Evolutionary conservation across 2,888 invertebrate species (phyloP).

Genomic region (Polietes domitor): DNA sequence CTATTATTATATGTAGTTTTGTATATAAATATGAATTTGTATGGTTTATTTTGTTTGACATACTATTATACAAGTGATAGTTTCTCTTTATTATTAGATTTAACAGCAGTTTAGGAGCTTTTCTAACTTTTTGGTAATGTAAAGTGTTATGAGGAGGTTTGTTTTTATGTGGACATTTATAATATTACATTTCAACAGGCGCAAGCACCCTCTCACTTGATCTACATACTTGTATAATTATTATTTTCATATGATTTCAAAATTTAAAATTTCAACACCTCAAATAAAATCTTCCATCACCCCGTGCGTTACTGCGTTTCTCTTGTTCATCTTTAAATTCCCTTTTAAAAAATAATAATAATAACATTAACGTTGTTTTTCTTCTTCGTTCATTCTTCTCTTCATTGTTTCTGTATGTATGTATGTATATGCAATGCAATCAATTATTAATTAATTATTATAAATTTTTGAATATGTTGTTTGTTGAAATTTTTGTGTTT

Average conservation of each 20-base stretch:
- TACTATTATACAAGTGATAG: conserved; percentile 59
- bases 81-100: conserved; percentile 55
- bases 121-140: conserved; percentile 29
- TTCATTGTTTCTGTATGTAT: too few species aligned
- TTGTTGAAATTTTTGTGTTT: conserved; percentile 34
- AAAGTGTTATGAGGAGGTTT: neutral
- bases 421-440: conserved; percentile 47
- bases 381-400: conserved; percentile 20
- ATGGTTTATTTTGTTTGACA: conserved; percentile 43
- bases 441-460: conserved; percentile 66
- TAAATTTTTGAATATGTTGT: conserved; percentile 64
- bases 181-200: conserved; percentile 19
- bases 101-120: conserved; percentile 65
- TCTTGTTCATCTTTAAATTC: neutral
- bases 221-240: conserved; percentile 40
- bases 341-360: conserved; percentile 32
- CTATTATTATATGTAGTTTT: conserved; percentile 46
- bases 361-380: conserved; percentile 50
- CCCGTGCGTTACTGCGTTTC: conserved; percentile 37
- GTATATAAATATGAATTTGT: conserved; percentile 58
- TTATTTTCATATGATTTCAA: conserved; percentile 5
- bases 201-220: conserved; percentile 47
- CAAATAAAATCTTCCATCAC: conserved; percentile 32
- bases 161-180: conserved; percentile 21
- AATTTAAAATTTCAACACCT: conserved; percentile 9